These are phyloP conservation scores for Lordiphosa stackelbergi DNA, from an alignment of 1,140 invertebrate species.

Conservation along the genomic window DNA sequence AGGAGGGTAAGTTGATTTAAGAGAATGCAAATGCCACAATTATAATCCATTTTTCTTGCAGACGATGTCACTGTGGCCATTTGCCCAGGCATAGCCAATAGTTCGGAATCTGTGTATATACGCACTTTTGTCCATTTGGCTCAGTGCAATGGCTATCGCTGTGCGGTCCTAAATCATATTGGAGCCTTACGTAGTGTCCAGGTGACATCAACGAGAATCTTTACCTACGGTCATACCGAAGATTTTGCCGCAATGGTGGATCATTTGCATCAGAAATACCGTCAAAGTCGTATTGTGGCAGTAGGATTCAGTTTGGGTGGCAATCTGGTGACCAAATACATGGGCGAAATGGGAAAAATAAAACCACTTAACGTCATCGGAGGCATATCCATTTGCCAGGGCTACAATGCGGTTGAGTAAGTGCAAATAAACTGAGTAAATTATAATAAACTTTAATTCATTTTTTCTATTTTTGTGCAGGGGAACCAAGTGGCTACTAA, in stretches of 20 bases:
- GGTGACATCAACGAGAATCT: slow-evolving; percentile 91
- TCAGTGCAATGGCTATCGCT: slow-evolving; percentile 91
- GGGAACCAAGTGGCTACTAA: slow-evolving; percentile 86
- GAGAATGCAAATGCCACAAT: background rate
- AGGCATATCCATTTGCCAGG: slow-evolving; percentile 93
- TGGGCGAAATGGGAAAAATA: slow-evolving; percentile 84
- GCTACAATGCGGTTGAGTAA: slow-evolving; percentile 92
- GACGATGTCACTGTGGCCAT: slow-evolving; percentile 93
- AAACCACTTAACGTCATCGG: slow-evolving; percentile 86
- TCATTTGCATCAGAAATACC: slow-evolving; percentile 84
- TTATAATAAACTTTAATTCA: too few relatives aligned
- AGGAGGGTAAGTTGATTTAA: slow-evolving; percentile 80
- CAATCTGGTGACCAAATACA: slow-evolving; percentile 92
- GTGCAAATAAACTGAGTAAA: background rate
- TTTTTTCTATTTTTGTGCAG: slow-evolving; percentile 76
- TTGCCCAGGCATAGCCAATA: slow-evolving; percentile 95
- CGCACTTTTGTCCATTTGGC: slow-evolving; percentile 94
- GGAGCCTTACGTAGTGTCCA: slow-evolving; percentile 90
- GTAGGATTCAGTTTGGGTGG: slow-evolving; percentile 95
- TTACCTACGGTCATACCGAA: slow-evolving; percentile 93
- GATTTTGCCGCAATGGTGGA: slow-evolving; percentile 90
- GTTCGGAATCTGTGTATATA: slow-evolving; percentile 94
- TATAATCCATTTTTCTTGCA: slow-evolving; percentile 76
- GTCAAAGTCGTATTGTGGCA: slow-evolving; percentile 86
- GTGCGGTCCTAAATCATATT: slow-evolving; percentile 95